Evolutionary conservation across 2,113 vertebrate species (phyloP), one percentile per base, ranked within the genome.

Genomic region (Hemichromis elongatus): DNA sequence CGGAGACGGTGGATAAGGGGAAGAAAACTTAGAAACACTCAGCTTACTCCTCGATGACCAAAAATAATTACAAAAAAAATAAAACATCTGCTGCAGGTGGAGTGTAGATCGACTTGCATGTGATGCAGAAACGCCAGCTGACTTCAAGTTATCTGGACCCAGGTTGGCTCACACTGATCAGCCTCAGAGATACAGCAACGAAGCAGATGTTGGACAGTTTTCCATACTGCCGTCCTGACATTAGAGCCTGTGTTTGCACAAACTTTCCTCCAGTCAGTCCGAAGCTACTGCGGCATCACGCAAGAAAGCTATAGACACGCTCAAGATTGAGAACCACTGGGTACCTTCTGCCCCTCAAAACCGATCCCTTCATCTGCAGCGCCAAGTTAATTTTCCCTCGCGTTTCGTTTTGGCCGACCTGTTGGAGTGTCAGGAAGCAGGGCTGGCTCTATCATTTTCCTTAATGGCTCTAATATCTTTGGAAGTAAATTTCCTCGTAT

Each of bases 351-450:
- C 54, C 73, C 14, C 37, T 84, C 57, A 7, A 56, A 28, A 80
- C 11, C 21, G 52, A 19, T 61, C 47, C n/a, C 18, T 45, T 83
- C 81, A 18, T 26, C 57, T 53, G 45, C 45, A 79, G 66, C 33
- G 7, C 54, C 57, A 61, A 75, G n/a, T 5, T 33, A 63, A 50
- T 77, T 86, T 53, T 37, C 40, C 40, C 26, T 26, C 9, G 10
- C 80, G 80, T 73, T 78, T 16, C 5, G 19, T 35, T 77, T 85
- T 77, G 85, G 75, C 66, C 50, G 80, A 77, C 5, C 3, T 50
- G 52, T 37, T 57, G 68, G 83, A 89, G 92, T 87, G 78, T 87
- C 42, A 68, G 21, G 63, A 70, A 24, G n/a, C 68, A 55, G 16
- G 6, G 52, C 75, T 54, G 75, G 45, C 9, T 79, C 35, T 35